phyloP scores from a whole-genome alignment of 2,888 invertebrate species.

The Thecophora atra region DNA sequence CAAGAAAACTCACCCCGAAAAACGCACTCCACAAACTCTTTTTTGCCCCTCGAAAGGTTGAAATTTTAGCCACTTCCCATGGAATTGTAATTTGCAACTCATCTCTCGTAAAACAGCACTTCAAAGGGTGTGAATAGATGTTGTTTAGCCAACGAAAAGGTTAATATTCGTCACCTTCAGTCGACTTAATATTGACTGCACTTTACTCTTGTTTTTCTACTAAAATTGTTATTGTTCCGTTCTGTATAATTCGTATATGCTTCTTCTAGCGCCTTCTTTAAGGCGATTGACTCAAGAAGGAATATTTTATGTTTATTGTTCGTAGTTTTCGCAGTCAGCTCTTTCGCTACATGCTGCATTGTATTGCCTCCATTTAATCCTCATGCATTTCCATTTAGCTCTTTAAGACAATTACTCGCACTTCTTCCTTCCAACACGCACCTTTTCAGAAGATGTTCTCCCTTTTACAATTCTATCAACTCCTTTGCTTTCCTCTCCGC shows the following conservation, averaged over 20 bases:
- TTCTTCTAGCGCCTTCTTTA: no score
- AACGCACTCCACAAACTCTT: not conserved
- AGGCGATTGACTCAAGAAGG: no score
- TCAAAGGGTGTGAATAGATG: constrained; percentile 50
- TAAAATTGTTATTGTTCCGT: not conserved
- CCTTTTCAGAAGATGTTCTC: not conserved
- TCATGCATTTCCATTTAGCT: constrained; percentile 16
- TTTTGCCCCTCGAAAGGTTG: no score
- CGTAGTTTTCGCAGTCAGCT: no score
- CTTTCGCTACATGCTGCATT: constrained; percentile 14
- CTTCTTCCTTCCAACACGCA: not conserved
- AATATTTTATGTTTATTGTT: no score
- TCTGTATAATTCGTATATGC: no score
- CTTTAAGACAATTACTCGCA: constrained; percentile 34
- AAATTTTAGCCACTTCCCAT: constrained; percentile 5
- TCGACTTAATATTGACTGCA: constrained; percentile 15
- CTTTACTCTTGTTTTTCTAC: constrained; percentile 42
- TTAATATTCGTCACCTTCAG: constrained; percentile 27
- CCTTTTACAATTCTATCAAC: no score
- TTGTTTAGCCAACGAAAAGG: constrained; percentile 34
- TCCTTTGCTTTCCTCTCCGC: no score
- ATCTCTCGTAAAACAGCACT: not conserved
- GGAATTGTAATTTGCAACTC: constrained; percentile 15
- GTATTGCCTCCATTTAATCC: constrained; percentile 25
- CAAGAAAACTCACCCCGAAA: constrained; percentile 47